These are phyloP conservation scores for Rhincodon typus DNA, from an alignment of 2,797 vertebrate genomes.

Conservation along the genomic window DNA sequence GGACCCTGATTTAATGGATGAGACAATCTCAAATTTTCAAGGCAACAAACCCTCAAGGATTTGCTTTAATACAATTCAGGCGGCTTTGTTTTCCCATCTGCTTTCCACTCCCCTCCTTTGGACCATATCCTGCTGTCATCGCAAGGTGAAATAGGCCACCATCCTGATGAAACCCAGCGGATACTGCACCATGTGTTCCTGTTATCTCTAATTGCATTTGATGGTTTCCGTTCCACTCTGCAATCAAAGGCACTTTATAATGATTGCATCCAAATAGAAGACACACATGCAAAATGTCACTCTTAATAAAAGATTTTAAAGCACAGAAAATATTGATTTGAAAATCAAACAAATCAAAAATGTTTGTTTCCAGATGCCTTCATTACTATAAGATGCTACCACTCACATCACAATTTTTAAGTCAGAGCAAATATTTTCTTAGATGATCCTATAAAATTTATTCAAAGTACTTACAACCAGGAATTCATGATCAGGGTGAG, in stretches of 20 bases:
- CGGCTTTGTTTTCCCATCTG: too few relatives aligned
- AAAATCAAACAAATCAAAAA: not conserved
- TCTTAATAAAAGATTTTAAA: not conserved
- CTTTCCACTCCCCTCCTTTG: not conserved
- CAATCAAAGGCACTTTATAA: constrained; percentile 32
- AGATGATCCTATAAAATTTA: not conserved
- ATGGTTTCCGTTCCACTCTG: not conserved
- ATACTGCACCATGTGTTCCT: constrained; percentile 7
- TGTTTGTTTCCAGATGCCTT: not conserved
- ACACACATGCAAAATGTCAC: not conserved
- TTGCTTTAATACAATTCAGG: not conserved
- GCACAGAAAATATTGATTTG: not conserved
- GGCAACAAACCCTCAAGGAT: not conserved
- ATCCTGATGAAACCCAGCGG: not conserved
- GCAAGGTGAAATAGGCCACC: constrained; percentile 2
- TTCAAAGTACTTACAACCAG: not conserved
- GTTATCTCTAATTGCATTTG: constrained; percentile 24
- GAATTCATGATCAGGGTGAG: not conserved
- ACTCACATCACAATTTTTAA: not conserved
- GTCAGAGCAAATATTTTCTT: not conserved
- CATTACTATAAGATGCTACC: not conserved
- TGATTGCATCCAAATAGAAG: not conserved
- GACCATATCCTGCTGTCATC: not conserved
- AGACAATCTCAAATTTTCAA: not conserved
- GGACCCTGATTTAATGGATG: not conserved